Percentiles rank a stretch among this genome's conserved stretches.
Conservation (phyloP, 1,140 invertebrate genomes). For the Zaprionus davidi region DNA sequence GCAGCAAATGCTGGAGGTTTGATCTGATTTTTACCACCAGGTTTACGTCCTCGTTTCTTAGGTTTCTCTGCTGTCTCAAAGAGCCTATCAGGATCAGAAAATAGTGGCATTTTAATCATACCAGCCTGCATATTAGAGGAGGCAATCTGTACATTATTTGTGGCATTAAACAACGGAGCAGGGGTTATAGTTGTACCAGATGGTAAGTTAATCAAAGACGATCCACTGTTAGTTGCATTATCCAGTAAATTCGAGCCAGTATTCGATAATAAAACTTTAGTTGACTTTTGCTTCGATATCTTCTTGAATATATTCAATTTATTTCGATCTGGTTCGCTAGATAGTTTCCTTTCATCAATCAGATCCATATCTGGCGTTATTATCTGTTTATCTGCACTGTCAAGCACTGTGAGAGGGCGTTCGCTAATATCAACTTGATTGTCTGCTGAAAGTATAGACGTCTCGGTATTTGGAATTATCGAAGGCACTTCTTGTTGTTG, state of each 20-base stretch:
- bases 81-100: background rate
- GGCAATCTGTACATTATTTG: background rate
- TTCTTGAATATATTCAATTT: constrained; percentile 95
- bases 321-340: constrained; percentile 91
- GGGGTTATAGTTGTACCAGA: constrained; percentile 80
- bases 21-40: constrained; percentile 68
- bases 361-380: background rate
- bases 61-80: constrained; percentile 36
- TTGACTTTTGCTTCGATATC: constrained; percentile 85
- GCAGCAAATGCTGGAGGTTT: constrained; percentile 1
- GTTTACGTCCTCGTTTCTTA: constrained; percentile 75
- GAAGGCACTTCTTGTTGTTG: background rate
- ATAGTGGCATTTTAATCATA: background rate
- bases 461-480: background rate
- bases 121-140: background rate
- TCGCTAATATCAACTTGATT: constrained; percentile 1
- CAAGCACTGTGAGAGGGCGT: background rate
- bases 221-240: background rate
- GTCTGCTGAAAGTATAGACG: background rate
- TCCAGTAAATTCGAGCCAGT: constrained; percentile 28
- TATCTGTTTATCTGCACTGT: constrained; percentile 10
- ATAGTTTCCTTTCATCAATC: constrained; percentile 85
- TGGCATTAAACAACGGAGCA: constrained; percentile 38
- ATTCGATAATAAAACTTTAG: constrained; percentile 1
- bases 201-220: constrained; percentile 66